Evolutionary conservation across 1,140 invertebrate species (phyloP), one percentile per base, ranked within the genome.

Genomic region (Bursaphelenchus mucronatus): DNA sequence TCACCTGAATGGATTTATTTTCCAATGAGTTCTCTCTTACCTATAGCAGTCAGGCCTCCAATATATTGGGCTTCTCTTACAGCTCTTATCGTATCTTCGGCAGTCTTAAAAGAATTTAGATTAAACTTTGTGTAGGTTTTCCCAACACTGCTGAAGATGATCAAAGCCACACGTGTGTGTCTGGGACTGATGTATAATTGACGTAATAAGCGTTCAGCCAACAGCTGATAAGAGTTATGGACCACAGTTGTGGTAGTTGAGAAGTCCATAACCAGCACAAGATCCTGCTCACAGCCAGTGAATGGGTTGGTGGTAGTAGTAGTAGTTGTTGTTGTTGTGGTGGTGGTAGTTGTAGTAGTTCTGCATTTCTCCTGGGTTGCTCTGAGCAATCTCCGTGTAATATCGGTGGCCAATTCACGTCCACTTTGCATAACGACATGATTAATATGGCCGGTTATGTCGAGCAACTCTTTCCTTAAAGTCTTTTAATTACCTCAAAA

Each of bases 341-440:
- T 78, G 5, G 76, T 76, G 8, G 76, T 69, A n/a, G 66, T 75
- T 47, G 75, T 76, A 9, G 75, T 78, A 10, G 76, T 79, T 46
- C 72, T 44, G 65, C 76, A 78, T 55, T 80, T 78, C 39, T 76
- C 73, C 47, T 80, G 77, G 9, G 76, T 77, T 55, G 75, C 67
- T 49, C 78, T 74, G 21, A 78, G 61, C 40, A 78, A 61, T 56
- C 67, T 70, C 52, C 69, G 69, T n/a, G 76, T 76, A 47, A 80
- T 77, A 43, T 74, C 73, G 11, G 76, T 70, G 9, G 76, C 76
- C 65, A 77, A 54, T 55, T 79, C 69, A 61, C 78, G 66, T 52
- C 76, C 76, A 56, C 67, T 70, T 50, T 80, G 78, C 63, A 80
- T 52, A 17, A 78, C 69, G 43, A 78, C 76, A 59, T 80, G 76